phyloP scores from a whole-genome alignment of 1,140 invertebrate species.

The Temnothorax longispinosus region DNA sequence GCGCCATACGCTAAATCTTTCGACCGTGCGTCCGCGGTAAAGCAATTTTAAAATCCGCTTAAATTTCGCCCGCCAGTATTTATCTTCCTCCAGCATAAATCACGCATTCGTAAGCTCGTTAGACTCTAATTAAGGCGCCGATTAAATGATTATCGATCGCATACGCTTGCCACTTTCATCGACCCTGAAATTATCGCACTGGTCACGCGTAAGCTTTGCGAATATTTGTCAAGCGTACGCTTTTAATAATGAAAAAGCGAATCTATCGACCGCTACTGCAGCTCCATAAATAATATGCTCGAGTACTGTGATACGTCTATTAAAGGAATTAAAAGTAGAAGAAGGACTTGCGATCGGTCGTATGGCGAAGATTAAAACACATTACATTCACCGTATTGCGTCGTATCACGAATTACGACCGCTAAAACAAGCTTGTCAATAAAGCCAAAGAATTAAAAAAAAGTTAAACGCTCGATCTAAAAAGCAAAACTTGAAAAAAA shows the following conservation, averaged over 20 bases:
- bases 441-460: neutral
- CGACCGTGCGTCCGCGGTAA: neutral
- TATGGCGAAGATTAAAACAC: neutral
- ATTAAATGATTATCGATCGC: slow-evolving; percentile 8
- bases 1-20: neutral
- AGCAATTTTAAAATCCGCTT: neutral
- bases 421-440: neutral
- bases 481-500: too few relatives aligned
- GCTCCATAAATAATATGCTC: slow-evolving; percentile 20
- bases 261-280: slow-evolving; percentile 27
- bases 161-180: too few relatives aligned
- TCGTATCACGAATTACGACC: neutral
- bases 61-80: neutral
- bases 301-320: slow-evolving; percentile 11
- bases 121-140: neutral
- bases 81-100: neutral
- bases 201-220: neutral
- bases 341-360: neutral
- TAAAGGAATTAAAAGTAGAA: neutral
- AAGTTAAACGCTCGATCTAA: too few relatives aligned
- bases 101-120: neutral
- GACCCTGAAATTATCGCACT: neutral
- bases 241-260: slow-evolving; percentile 8
- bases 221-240: slow-evolving; percentile 22
- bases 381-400: neutral